A percentile compares a stretch with the other conserved stretches of the same genome.
phyloP scores from a whole-genome alignment of 2,797 vertebrate genomes.

The Novumbra hubbsi region DNA sequence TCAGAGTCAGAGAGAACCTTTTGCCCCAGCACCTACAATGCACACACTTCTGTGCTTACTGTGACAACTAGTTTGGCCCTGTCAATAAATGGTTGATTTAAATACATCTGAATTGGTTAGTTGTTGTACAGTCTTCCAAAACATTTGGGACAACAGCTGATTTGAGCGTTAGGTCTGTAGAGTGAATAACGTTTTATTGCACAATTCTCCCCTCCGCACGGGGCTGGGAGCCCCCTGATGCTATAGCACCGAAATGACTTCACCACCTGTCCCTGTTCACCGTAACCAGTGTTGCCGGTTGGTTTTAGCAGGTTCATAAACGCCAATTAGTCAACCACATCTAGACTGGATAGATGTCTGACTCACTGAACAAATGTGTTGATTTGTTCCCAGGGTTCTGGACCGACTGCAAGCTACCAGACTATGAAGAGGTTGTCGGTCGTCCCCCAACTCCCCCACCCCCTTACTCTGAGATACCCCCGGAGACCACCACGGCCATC shows the following conservation, averaged over 20 bases:
- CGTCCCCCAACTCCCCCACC: constrained; percentile 81
- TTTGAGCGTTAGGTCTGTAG: no score
- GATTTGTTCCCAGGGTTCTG: constrained; percentile 72
- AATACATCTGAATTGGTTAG: no score
- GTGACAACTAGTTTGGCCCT: no score
- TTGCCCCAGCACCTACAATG: no score
- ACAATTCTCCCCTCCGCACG: neutral
- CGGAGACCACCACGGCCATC: constrained; percentile 45
- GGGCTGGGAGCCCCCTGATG: neutral
- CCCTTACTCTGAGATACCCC: constrained; percentile 76
- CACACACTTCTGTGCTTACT: no score
- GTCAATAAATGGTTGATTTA: no score
- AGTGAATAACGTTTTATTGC: neutral
- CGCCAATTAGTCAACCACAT: neutral
- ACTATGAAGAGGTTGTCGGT: constrained; percentile 82
- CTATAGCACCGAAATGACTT: constrained; percentile 11
- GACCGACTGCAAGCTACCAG: constrained; percentile 82
- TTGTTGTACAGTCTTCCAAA: no score
- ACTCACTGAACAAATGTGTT: constrained; percentile 18
- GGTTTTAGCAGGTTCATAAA: neutral
- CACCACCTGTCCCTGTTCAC: constrained; percentile 16
- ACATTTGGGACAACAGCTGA: no score
- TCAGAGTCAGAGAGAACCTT: no score
- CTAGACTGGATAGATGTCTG: neutral
- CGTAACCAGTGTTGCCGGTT: neutral